Conservation (phyloP, 2,888 invertebrate genomes). For the Chouioia cunea region DNA sequence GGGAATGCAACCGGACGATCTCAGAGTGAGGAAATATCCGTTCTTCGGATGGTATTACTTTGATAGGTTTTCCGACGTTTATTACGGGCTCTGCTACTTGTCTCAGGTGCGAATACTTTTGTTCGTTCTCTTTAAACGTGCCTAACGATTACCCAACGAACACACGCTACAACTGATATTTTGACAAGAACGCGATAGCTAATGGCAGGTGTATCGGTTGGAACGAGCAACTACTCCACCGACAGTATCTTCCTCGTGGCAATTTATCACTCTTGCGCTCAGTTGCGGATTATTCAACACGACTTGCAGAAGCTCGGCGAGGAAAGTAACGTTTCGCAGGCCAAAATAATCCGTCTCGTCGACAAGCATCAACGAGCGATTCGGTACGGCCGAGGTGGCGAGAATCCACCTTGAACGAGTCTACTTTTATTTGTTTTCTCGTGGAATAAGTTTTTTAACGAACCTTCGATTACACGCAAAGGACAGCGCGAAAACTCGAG, state of each 20-base stretch:
- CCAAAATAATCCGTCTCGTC: slow-evolving; percentile 10
- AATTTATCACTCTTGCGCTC: slow-evolving; percentile 47
- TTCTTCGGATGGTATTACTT: slow-evolving; percentile 50
- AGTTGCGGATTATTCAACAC: slow-evolving; percentile 44
- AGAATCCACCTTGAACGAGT: too few relatives aligned
- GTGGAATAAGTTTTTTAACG: not conserved
- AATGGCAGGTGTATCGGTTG: slow-evolving; percentile 39
- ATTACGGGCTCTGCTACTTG: slow-evolving; percentile 44
- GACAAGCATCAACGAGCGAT: slow-evolving; percentile 36
- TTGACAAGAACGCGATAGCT: slow-evolving; percentile 24
- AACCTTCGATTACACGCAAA: slow-evolving; percentile 28
- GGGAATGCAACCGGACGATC: slow-evolving; percentile 34
- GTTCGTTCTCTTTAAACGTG: not conserved
- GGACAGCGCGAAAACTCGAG: slow-evolving; percentile 52
- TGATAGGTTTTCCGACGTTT: slow-evolving; percentile 42
- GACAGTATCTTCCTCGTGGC: slow-evolving; percentile 48
- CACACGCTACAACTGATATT: not conserved
- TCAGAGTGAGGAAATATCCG: slow-evolving; percentile 45
- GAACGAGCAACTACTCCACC: slow-evolving; percentile 46
- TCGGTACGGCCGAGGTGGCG: too few relatives aligned
- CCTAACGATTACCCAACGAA: not conserved
- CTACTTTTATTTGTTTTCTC: too few relatives aligned
- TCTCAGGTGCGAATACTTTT: slow-evolving; percentile 49
- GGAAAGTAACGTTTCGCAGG: not conserved
- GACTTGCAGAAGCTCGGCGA: slow-evolving; percentile 32